Evolutionary conservation across 2,797 vertebrate species (phyloP), one percentile per base, ranked within the genome.

Genomic region (Cirrhinus molitorella): DNA sequence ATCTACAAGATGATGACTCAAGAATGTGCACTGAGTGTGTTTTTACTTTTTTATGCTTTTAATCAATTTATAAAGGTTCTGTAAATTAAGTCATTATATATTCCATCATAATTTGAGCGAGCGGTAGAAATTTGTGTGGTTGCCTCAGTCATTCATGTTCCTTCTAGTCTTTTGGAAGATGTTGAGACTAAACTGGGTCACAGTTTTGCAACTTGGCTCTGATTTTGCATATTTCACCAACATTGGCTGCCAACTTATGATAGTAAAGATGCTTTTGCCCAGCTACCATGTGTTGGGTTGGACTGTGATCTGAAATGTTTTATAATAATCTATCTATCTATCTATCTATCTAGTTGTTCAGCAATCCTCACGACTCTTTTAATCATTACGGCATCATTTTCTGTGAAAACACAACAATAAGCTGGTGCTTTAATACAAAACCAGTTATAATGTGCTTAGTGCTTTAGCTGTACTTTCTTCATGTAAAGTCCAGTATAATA

Each of bases 191-290:
- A 81, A 61, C 31, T 73, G 79, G 55, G 40, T 19, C 11, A 16
- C 16, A 9, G 77, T 68, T 79, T 79, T 67, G 47, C 77, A 19
- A 17, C 63, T 79, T 79, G 77, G 77, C 77, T 13, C 47, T 13
- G 47, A 79, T 53, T 67, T 72, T 4, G 40, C 67, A 81, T 81
- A 72, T 81, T 70, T 81, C 23, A 72, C 10, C 53, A 59, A 5
- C 23, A 19, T 13, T 59, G 37, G 51, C 53, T 34, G 37, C 19
- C 13, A 31, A 17, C 17, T 70, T 61, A 61, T 49, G 11, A 81
- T 25, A 34, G 31, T 67, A 51, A 51, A 72, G 53, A 61, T 81
- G 79, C 37, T 72, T 71, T 34, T 13, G 8, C 28, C 51, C 21
- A 28, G 55, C 40, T 21, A 59, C 40, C 67, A 34, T 57, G 51